phyloP scores from a whole-genome alignment of 2,113 vertebrate genomes.

The Cololabis saira region DNA sequence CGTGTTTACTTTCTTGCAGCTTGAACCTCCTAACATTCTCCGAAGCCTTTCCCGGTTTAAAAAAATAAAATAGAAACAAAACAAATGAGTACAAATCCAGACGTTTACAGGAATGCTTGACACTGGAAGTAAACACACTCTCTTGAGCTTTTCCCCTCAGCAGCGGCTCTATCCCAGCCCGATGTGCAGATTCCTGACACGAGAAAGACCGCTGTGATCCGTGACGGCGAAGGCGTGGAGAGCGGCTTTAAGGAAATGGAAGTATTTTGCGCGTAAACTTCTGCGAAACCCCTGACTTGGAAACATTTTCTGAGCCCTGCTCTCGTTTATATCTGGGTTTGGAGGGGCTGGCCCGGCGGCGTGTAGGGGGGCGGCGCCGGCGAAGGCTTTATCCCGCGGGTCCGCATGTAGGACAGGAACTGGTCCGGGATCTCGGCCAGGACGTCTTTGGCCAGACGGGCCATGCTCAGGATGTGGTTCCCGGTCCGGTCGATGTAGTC shows the following conservation, averaged over 20 bases:
- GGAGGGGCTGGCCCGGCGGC: slow-evolving; percentile 85
- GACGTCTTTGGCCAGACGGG: slow-evolving; percentile 95
- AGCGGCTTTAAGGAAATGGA: slow-evolving; percentile 63
- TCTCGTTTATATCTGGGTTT: slow-evolving; percentile 92
- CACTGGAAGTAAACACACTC: slow-evolving; percentile 83
- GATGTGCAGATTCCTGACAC: slow-evolving; percentile 53
- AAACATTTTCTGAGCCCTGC: neutral
- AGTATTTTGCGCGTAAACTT: slow-evolving; percentile 48
- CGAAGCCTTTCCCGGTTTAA: slow-evolving; percentile 6
- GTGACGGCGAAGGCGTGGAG: slow-evolving; percentile 47
- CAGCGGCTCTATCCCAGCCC: slow-evolving; percentile 39
- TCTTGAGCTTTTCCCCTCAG: slow-evolving; percentile 65
- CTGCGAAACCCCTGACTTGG: slow-evolving; percentile 30
- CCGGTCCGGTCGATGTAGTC: slow-evolving; percentile 97
- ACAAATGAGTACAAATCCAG: slow-evolving; percentile 50
- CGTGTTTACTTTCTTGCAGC: neutral
- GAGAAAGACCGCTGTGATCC: slow-evolving; percentile 49
- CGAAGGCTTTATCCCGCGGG: slow-evolving; percentile 94
- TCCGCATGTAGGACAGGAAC: slow-evolving; percentile 97
- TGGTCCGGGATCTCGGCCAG: slow-evolving; percentile 97
- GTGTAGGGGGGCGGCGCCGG: slow-evolving; percentile 95
- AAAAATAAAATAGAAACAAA: slow-evolving; percentile 1
- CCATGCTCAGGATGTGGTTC: slow-evolving; percentile 96
- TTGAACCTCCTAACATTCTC: slow-evolving; percentile 3
- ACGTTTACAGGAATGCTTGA: slow-evolving; percentile 81